These are phyloP conservation scores for Mimumesa dahlbomi DNA, from an alignment of 2,888 invertebrate genomes.

Conservation along the genomic window DNA sequence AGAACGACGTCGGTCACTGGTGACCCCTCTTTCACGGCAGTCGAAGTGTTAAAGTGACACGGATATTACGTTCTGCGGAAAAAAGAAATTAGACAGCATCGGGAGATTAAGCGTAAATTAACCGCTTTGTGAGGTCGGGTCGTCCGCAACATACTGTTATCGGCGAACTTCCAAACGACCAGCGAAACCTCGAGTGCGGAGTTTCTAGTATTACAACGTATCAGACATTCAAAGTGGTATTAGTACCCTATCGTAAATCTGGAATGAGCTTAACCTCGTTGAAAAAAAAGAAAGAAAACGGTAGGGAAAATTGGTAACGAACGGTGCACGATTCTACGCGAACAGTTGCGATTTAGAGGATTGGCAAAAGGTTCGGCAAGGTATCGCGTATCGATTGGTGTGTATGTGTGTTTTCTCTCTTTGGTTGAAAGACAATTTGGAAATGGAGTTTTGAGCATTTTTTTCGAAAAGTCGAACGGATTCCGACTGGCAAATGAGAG, in stretches of 20 bases:
- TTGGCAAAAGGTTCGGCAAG: no score
- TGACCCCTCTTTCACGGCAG: background rate
- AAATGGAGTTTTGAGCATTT: no score
- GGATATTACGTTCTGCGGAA: no score
- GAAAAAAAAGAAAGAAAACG: no score
- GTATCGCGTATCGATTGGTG: no score
- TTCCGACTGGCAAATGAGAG: no score
- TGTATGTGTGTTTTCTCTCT: no score
- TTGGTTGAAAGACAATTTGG: no score
- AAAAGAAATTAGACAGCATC: constrained; percentile 39
- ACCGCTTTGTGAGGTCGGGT: constrained; percentile 20
- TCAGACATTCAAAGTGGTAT: constrained; percentile 59
- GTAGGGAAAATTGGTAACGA: no score
- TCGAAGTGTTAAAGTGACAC: background rate
- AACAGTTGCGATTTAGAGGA: background rate
- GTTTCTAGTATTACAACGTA: constrained; percentile 55
- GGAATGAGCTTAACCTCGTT: constrained; percentile 33
- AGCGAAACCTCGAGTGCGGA: constrained; percentile 31
- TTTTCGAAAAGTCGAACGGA: no score
- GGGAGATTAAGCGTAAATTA: constrained; percentile 55
- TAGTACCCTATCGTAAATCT: constrained; percentile 55
- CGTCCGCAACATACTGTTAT: constrained; percentile 51
- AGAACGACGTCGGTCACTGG: no score
- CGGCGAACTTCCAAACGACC: constrained; percentile 47
- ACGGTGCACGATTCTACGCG: background rate